Conservation (phyloP, 2,888 invertebrate genomes). For the Eupithecia subumbrata region DNA sequence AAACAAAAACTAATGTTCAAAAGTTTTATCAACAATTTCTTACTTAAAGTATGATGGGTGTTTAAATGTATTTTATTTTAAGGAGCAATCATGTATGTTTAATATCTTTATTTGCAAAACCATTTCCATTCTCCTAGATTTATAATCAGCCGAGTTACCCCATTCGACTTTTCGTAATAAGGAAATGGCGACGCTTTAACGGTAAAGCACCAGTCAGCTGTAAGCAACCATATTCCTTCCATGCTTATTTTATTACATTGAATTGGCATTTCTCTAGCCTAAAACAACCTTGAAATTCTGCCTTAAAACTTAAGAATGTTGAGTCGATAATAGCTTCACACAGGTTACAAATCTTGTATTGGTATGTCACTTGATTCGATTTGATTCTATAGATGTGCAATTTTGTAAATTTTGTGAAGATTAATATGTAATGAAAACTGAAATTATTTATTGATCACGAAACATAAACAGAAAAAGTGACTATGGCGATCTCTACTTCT, state of each 20-base stretch:
- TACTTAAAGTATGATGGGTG: neutral
- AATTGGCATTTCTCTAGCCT: neutral
- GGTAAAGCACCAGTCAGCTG: conserved; percentile 26
- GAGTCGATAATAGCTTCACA: neutral
- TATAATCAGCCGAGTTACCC: conserved; percentile 1
- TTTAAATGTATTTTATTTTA: neutral
- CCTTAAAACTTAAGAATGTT: neutral
- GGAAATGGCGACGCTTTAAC: conserved; percentile 39
- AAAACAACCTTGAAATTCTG: too few relatives aligned
- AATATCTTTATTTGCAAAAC: neutral
- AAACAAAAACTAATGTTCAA: neutral
- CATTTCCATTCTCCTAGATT: conserved; percentile 11
- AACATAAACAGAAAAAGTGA: neutral
- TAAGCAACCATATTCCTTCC: neutral
- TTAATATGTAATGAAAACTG: too few relatives aligned
- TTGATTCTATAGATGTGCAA: too few relatives aligned
- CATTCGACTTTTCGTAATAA: conserved; percentile 27
- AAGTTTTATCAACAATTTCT: neutral
- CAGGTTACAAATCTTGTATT: too few relatives aligned
- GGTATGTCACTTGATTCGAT: too few relatives aligned
- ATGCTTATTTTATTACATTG: neutral
- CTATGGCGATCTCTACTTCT: too few relatives aligned
- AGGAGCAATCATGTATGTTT: neutral
- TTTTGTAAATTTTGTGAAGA: too few relatives aligned
- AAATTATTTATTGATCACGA: too few relatives aligned